phyloP scores from a whole-genome alignment of 2,888 invertebrate genomes.

The Andrena camellia region DNA sequence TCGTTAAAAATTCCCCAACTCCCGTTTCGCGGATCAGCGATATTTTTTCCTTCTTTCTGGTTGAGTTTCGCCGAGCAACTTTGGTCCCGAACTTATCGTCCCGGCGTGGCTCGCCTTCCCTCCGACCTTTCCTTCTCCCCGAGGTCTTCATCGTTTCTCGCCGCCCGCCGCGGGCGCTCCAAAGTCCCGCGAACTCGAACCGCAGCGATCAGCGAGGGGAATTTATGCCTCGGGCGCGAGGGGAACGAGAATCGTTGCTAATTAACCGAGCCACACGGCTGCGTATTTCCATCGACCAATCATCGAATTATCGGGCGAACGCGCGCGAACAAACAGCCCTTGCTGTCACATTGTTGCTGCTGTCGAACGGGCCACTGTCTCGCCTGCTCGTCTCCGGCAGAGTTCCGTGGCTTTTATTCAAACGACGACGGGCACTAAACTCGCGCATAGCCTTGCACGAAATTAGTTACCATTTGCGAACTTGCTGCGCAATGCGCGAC shows the following conservation, averaged over 20 bases:
- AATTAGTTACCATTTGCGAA: slow-evolving; percentile 29
- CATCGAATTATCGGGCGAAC: slow-evolving; percentile 32
- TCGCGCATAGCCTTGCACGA: slow-evolving; percentile 42
- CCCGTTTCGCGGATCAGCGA: slow-evolving; percentile 56
- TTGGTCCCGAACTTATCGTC: slow-evolving; percentile 64
- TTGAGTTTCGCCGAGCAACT: slow-evolving; percentile 45
- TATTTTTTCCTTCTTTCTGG: slow-evolving; percentile 57
- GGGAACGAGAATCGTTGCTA: slow-evolving; percentile 41
- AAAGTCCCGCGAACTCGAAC: slow-evolving; percentile 64
- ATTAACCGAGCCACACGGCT: slow-evolving; percentile 39
- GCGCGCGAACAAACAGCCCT: neutral
- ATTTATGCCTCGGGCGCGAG: slow-evolving; percentile 51
- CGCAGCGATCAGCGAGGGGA: slow-evolving; percentile 59
- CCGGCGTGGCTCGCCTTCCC: slow-evolving; percentile 23
- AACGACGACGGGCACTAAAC: neutral
- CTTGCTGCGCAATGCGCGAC: slow-evolving; percentile 46
- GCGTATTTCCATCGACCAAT: slow-evolving; percentile 36
- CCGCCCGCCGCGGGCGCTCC: slow-evolving; percentile 14
- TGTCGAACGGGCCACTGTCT: slow-evolving; percentile 10
- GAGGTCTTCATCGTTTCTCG: slow-evolving; percentile 18
- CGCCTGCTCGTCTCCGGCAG: slow-evolving; percentile 15
- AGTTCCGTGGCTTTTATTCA: too few species aligned
- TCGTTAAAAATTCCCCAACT: slow-evolving; percentile 52
- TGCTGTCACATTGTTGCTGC: slow-evolving; percentile 12
- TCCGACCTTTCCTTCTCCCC: neutral